phyloP scores from a whole-genome alignment of 2,113 vertebrate genomes.

The Butastur rufipennis region DNA sequence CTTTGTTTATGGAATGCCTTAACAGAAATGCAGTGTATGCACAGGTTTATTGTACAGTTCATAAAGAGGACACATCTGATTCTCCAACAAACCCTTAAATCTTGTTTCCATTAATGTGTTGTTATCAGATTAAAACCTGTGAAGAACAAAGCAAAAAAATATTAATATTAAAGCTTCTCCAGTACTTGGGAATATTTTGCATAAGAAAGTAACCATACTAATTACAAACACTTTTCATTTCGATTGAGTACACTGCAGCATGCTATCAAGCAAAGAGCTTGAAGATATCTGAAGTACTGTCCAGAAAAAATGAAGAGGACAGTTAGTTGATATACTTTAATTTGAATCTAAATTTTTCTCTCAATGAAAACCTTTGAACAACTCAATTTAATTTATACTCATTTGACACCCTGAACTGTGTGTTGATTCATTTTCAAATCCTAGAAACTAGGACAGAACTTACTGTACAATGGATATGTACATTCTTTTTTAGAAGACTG shows the following conservation, averaged over 20 bases:
- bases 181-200: background rate
- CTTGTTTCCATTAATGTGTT: background rate
- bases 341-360: background rate
- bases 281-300: background rate
- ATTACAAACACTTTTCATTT: background rate
- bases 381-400: background rate
- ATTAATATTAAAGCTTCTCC: background rate
- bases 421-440: conserved; percentile 6
- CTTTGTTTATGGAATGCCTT: background rate
- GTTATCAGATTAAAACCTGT: background rate
- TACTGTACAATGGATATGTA: background rate
- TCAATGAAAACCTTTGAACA: background rate
- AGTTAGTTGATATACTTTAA: background rate
- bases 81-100: background rate
- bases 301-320: conserved; percentile 1
- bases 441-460: background rate
- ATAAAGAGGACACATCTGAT: background rate
- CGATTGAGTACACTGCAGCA: background rate
- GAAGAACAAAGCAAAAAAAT: background rate
- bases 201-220: background rate
- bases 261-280: background rate
- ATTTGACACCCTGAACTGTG: background rate
- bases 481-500: background rate
- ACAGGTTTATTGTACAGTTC: background rate
- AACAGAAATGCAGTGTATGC: background rate